Evolutionary conservation across 1,140 invertebrate genomes (phyloP).

Genomic region (Aleiodes sp.): DNA sequence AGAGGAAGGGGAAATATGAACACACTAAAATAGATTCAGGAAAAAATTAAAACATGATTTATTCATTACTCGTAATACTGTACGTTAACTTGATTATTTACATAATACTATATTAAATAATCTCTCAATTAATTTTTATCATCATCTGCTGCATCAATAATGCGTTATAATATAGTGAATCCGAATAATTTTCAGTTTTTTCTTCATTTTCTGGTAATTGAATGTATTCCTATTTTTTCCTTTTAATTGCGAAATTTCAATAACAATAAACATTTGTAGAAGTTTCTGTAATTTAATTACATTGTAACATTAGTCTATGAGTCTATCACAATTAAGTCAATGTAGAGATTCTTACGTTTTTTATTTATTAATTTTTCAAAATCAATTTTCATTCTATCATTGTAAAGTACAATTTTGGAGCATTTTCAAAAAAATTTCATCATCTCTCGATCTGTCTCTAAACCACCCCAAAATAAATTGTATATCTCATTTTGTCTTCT

Average conservation of each 20-base stretch:
- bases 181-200: background rate
- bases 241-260: no score
- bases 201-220: background rate
- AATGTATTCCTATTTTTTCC: background rate
- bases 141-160: slow-evolving; percentile 24
- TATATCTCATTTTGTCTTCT: slow-evolving; percentile 15
- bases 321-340: slow-evolving; percentile 29
- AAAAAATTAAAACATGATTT: slow-evolving; percentile 49
- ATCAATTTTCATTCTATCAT: slow-evolving; percentile 23
- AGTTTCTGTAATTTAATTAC: background rate
- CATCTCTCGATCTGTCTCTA: background rate
- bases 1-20: slow-evolving; percentile 27
- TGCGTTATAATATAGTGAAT: slow-evolving; percentile 2
- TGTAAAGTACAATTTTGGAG: slow-evolving; percentile 38
- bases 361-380: no score
- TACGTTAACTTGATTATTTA: slow-evolving; percentile 62
- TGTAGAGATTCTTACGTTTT: slow-evolving; percentile 7
- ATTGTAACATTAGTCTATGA: background rate
- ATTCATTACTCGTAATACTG: slow-evolving; percentile 63
- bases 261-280: background rate
- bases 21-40: slow-evolving; percentile 36
- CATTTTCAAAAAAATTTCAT: slow-evolving; percentile 34
- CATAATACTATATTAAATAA: slow-evolving; percentile 52
- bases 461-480: background rate
- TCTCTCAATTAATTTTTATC: slow-evolving; percentile 51